phyloP scores from a whole-genome alignment of 2,888 invertebrate species.

The Meteorus colon region DNA sequence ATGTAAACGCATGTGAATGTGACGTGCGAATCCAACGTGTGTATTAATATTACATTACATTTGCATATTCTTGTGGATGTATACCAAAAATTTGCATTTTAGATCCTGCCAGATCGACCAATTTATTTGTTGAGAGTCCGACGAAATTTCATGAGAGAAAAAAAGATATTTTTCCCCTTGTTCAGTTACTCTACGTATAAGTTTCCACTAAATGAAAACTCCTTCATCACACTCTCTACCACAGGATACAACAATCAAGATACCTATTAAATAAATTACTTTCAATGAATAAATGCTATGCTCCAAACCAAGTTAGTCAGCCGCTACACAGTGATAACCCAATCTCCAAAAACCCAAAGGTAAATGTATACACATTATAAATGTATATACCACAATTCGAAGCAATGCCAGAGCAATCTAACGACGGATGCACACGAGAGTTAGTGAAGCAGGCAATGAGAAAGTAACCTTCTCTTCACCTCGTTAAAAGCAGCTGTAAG shows the following conservation, averaged over 20 bases:
- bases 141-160: too few species aligned
- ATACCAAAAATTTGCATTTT: constrained; percentile 1
- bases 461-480: constrained; percentile 30
- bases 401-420: constrained; percentile 22
- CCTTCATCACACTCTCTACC: constrained; percentile 9
- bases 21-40: neutral
- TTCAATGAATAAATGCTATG: constrained; percentile 53
- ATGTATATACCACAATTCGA: neutral
- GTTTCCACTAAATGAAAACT: too few species aligned
- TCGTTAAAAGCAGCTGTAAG: constrained; percentile 52
- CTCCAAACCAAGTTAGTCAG: constrained; percentile 44
- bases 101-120: too few species aligned
- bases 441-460: constrained; percentile 37
- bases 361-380: constrained; percentile 44
- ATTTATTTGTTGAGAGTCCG: too few species aligned
- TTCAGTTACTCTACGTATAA: too few species aligned
- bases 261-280: constrained; percentile 51
- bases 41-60: constrained; percentile 33
- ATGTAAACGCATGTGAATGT: neutral
- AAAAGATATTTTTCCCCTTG: too few species aligned
- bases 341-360: constrained; percentile 17
- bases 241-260: constrained; percentile 46
- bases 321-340: constrained; percentile 46
- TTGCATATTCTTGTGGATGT: neutral
- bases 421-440: constrained; percentile 38